Percentiles rank a stretch among this genome's conserved stretches.
These are phyloP conservation scores for Falco biarmicus DNA, from an alignment of 2,797 vertebrate species.

Conservation along the genomic window DNA sequence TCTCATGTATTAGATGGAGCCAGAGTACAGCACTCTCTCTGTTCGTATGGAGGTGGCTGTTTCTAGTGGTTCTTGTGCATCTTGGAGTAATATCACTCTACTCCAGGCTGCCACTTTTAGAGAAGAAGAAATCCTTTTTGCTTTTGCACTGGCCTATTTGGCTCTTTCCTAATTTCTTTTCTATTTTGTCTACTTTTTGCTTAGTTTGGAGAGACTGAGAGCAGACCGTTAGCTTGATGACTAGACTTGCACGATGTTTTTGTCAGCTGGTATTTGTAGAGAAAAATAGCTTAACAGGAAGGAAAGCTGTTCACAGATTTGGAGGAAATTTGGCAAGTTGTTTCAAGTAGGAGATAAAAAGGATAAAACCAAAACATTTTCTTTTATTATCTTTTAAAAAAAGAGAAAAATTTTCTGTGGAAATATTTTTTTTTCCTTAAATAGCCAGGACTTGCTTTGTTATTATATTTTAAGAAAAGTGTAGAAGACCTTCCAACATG, in stretches of 20 bases:
- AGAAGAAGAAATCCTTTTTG: background rate
- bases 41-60: conserved; percentile 32
- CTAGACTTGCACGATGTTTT: conserved; percentile 40
- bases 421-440: background rate
- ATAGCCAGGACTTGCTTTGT: background rate
- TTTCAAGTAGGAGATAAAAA: conserved; percentile 20
- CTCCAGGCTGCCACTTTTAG: background rate
- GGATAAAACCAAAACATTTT: background rate
- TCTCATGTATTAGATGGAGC: conserved; percentile 56
- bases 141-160: background rate
- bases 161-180: conserved; percentile 6
- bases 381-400: background rate
- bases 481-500: background rate
- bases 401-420: background rate
- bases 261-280: conserved; percentile 57
- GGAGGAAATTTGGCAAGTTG: conserved; percentile 34
- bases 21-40: conserved; percentile 26
- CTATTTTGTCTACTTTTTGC: conserved; percentile 24
- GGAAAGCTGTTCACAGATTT: conserved; percentile 34
- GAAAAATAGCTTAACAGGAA: conserved; percentile 44
- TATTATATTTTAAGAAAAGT: background rate
- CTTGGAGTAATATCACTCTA: background rate
- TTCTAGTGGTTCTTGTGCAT: conserved; percentile 30
- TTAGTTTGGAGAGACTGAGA: conserved; percentile 12
- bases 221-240: conserved; percentile 38